Conservation (phyloP, 2,797 vertebrate genomes). For the Lacerta agilis region DNA sequence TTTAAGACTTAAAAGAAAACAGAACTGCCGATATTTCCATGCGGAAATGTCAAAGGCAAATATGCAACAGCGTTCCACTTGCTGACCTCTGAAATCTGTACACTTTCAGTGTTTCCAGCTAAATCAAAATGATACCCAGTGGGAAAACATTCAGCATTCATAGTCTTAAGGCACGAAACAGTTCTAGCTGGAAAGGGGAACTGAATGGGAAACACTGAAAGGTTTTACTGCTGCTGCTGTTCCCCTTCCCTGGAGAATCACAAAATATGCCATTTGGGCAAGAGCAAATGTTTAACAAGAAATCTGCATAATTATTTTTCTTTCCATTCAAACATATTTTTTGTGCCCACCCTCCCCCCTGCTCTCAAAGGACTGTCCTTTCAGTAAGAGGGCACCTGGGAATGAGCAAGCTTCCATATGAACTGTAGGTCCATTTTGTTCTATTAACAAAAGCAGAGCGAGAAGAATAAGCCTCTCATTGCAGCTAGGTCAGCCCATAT, state of each 20-base stretch:
- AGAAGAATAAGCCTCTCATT: constrained; percentile 66
- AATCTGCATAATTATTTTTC: constrained; percentile 3
- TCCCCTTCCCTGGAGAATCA: constrained; percentile 10
- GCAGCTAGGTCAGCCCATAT: constrained; percentile 70
- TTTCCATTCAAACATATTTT: not conserved
- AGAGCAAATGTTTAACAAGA: constrained; percentile 52
- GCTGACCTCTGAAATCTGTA: constrained; percentile 60
- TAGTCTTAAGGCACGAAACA: constrained; percentile 44
- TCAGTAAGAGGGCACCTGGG: not conserved
- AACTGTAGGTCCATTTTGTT: constrained; percentile 31
- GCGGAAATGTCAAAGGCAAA: constrained; percentile 57
- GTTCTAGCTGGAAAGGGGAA: constrained; percentile 50
- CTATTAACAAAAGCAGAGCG: constrained; percentile 15
- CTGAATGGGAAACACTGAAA: constrained; percentile 32
- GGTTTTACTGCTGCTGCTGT: not conserved
- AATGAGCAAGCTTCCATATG: not conserved
- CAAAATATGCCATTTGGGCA: constrained; percentile 35
- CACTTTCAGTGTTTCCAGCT: constrained; percentile 57
- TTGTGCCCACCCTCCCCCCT: too few relatives aligned
- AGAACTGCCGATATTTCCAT: constrained; percentile 59
- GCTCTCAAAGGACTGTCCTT: constrained; percentile 28
- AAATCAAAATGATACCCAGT: constrained; percentile 63
- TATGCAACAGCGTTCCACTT: constrained; percentile 54
- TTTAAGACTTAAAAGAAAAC: constrained; percentile 60
- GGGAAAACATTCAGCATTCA: constrained; percentile 60